Base-by-base conservation (phyloP, 2,888 invertebrate species). In the Lepas anatifera region DNA sequence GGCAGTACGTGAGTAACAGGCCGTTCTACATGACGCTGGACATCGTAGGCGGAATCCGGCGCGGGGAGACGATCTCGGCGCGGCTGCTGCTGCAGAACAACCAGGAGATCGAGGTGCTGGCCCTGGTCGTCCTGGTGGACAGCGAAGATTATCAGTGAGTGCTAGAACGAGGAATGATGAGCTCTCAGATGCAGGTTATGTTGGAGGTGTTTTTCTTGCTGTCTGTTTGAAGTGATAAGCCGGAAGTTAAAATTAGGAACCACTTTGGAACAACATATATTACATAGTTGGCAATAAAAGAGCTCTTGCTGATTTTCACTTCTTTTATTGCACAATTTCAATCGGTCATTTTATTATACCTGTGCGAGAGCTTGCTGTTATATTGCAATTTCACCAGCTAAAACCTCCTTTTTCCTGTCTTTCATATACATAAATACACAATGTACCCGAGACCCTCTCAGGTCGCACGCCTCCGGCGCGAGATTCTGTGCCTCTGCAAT, bases 21-120 rank as follows among this genome's bases (percentile, higher is more conserved):
- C 95, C 95, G 25, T 95, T 97, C 85, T 96, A 90, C 82, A 95
- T 96, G 76, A 92, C 92, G 77, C 90, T 95, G 68, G 96, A 97
- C 79, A 93, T 95, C 83, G 95, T 96, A 0, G 85, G 84, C 0
- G 81, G 83, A 41, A 89, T 91, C 76, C 86, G 89, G 46, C 90
- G 93, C 78, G 96, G 96, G 7, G 96, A 97, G 81, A 95, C 96
- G 81, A 85, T 97, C 50, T 96, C 96, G 16, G 85, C 96, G 43
- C 85, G 96, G 39, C 91, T 95, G 0, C 89, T 91, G 0, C 90
- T 97, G 13, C 96, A 96, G 81, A 97, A 97, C 83, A 95, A 95
- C 81, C 89, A 93, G 89, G 86, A 86, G 67, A 86, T 87, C 74
- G 85, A 89, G 73, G 86, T 93, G 71, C 92, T 94, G 80, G 91